Evolutionary conservation across 2,888 invertebrate species (phyloP).

Genomic region (Aphidius colemani): DNA sequence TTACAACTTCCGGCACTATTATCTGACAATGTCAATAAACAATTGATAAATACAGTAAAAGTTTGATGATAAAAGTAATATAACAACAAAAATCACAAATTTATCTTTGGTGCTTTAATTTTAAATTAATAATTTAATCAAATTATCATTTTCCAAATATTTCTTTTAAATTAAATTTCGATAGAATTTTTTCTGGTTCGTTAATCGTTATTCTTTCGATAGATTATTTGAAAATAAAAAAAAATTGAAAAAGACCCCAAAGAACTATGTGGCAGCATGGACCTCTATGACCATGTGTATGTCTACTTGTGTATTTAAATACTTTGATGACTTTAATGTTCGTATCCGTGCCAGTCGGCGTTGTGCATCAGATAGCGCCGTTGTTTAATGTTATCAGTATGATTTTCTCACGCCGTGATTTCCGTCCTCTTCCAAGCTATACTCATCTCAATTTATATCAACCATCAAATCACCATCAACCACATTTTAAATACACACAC

Average conservation of each 20-base stretch:
- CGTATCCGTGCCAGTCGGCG: conserved; percentile 58
- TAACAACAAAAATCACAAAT: not conserved
- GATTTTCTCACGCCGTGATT: conserved; percentile 55
- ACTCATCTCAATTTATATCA: conserved; percentile 6
- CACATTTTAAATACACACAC: not conserved
- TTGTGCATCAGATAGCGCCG: conserved; percentile 40
- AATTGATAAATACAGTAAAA: no score
- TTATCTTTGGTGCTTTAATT: no score
- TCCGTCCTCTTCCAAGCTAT: conserved; percentile 32
- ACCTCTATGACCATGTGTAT: conserved; percentile 20
- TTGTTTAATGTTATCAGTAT: conserved; percentile 28
- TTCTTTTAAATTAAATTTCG: no score
- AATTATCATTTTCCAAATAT: not conserved
- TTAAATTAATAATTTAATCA: not conserved
- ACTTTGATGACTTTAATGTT: conserved; percentile 57
- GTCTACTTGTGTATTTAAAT: conserved; percentile 10
- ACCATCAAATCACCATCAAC: no score
- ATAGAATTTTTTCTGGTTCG: not conserved
- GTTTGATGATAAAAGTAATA: no score
- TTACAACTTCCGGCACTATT: conserved; percentile 27
- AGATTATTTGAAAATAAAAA: not conserved
- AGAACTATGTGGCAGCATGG: conserved; percentile 42
- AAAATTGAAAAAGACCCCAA: conserved; percentile 13
- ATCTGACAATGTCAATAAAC: not conserved
- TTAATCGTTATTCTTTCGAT: no score